These are phyloP conservation scores for Laticauda colubrina DNA, from an alignment of 2,113 vertebrate species.

Conservation along the genomic window DNA sequence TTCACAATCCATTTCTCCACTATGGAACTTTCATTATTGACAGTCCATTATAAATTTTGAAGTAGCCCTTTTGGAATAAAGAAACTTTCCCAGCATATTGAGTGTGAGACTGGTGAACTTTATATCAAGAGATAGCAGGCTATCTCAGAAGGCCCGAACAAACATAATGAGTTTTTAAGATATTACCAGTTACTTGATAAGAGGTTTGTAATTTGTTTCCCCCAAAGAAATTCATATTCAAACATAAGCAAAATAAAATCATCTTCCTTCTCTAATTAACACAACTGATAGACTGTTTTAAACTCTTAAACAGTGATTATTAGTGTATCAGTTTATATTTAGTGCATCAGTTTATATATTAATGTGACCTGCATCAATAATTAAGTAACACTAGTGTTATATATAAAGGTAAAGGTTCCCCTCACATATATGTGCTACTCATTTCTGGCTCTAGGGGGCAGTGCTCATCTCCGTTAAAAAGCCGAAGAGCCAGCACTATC, in stretches of 20 bases:
- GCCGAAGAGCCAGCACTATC: no score
- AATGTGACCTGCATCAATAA: not conserved
- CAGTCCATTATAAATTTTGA: not conserved
- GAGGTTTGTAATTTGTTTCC: not conserved
- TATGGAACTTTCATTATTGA: not conserved
- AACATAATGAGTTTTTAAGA: not conserved
- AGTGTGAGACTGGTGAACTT: not conserved
- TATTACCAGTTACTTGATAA: not conserved
- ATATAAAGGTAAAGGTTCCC: not conserved
- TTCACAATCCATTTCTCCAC: not conserved
- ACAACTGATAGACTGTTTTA: not conserved
- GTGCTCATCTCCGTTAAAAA: no score
- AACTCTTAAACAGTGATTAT: not conserved
- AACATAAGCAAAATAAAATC: not conserved
- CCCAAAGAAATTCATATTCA: not conserved
- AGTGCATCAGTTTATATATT: not conserved
- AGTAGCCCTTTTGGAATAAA: not conserved
- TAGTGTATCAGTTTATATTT: not conserved
- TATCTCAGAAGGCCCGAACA: not conserved
- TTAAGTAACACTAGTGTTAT: not conserved
- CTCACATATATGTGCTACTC: no score
- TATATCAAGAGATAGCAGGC: not conserved
- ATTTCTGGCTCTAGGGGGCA: no score
- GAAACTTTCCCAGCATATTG: not conserved
- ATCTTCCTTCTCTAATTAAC: not conserved